Conservation (phyloP, 1,140 invertebrate species). For the Meloidogyne hapla region DNA sequence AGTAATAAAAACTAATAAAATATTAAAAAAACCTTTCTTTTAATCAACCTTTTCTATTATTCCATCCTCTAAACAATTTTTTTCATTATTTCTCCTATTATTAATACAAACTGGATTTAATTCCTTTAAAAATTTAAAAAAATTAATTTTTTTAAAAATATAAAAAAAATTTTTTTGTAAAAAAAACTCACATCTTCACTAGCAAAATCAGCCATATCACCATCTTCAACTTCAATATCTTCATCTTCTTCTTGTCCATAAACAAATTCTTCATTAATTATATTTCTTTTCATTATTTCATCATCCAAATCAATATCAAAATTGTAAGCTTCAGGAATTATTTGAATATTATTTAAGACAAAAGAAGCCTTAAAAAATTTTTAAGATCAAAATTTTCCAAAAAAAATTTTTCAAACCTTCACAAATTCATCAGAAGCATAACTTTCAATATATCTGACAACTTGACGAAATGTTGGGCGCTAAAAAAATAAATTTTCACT, state of each 20-base stretch:
- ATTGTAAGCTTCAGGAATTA: not conserved
- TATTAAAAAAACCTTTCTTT: not conserved
- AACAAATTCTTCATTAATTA: constrained; percentile 26
- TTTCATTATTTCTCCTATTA: constrained; percentile 16
- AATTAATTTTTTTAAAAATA: not conserved
- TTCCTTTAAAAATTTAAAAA: constrained; percentile 8
- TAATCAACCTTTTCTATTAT: constrained; percentile 5
- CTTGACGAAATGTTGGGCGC: constrained; percentile 23
- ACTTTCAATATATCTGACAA: constrained; percentile 15
- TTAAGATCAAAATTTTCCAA: not conserved
- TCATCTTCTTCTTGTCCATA: constrained; percentile 22
- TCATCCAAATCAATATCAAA: constrained; percentile 26
- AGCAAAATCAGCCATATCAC: constrained; percentile 4
- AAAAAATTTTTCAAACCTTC: not conserved
- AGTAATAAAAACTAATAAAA: not conserved
- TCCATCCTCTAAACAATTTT: constrained; percentile 12
- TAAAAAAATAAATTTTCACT: not conserved
- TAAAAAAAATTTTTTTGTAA: not conserved
- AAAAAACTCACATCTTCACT: constrained; percentile 17
- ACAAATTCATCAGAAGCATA: constrained; percentile 21
- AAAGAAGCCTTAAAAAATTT: constrained; percentile 11
- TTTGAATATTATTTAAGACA: constrained; percentile 22
- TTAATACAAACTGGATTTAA: constrained; percentile 26
- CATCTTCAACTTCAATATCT: constrained; percentile 1
- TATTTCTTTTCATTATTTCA: constrained; percentile 23